phyloP scores from a whole-genome alignment of 2,888 invertebrate species.

The Cataglyphis altisquamis region DNA sequence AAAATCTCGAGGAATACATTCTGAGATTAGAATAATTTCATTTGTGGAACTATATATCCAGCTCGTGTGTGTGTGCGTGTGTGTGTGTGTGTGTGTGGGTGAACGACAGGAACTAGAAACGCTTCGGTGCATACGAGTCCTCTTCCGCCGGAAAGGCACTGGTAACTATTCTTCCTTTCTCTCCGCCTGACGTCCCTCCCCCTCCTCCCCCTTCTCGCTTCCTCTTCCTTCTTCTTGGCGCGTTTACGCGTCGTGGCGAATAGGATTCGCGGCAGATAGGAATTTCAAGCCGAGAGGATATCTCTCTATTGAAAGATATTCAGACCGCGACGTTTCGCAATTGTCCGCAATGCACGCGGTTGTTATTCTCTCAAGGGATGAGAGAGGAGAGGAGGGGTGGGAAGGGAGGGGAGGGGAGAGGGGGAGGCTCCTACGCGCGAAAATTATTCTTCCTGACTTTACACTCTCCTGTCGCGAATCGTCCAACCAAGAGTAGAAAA shows the following conservation, averaged over 20 bases:
- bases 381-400: neutral
- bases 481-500: neutral
- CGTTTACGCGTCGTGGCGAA: conserved; percentile 46
- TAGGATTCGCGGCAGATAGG: conserved; percentile 52
- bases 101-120: conserved; percentile 75
- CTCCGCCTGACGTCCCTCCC: conserved; percentile 5
- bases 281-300: conserved; percentile 61
- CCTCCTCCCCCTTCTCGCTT: conserved; percentile 9
- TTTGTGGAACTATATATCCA: conserved; percentile 60
- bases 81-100: neutral
- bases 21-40: conserved; percentile 48
- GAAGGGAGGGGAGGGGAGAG: neutral
- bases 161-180: conserved; percentile 70
- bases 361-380: conserved; percentile 37
- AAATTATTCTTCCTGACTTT: conserved; percentile 25
- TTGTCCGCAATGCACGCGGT: conserved; percentile 30
- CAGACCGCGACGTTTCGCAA: conserved; percentile 51
- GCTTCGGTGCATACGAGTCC: conserved; percentile 68
- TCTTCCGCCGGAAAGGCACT: conserved; percentile 74
- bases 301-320: conserved; percentile 42
- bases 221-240: conserved; percentile 52
- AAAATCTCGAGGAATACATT: conserved; percentile 31
- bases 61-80: conserved; percentile 31
- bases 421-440: conserved; percentile 37
- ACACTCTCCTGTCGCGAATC: neutral